Evolutionary conservation across 2,797 vertebrate species (phyloP).

Genomic region (Acrocephalus scirpaceus): DNA sequence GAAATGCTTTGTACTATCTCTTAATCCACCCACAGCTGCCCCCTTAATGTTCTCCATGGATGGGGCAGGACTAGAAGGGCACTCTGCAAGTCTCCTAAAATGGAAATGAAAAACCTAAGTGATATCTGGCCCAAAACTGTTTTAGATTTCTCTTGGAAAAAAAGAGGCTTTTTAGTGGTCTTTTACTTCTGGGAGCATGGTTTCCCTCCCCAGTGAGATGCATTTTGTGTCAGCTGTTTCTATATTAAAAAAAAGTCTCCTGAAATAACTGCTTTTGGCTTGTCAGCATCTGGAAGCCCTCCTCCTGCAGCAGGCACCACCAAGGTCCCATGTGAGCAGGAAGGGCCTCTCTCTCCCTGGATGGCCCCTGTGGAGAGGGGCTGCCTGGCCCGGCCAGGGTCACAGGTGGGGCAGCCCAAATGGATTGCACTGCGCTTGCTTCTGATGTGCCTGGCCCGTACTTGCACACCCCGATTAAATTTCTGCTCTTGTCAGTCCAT

Average conservation of each 20-base stretch:
- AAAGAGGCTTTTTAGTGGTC: slow-evolving; percentile 29
- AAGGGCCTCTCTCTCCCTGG: slow-evolving; percentile 37
- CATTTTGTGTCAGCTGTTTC: slow-evolving; percentile 51
- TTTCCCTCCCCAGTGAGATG: slow-evolving; percentile 37
- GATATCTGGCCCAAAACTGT: background rate
- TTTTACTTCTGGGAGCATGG: slow-evolving; percentile 46
- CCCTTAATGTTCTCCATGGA: background rate
- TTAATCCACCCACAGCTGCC: slow-evolving; percentile 23
- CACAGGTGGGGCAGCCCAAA: slow-evolving; percentile 69
- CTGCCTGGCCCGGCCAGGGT: slow-evolving; percentile 54
- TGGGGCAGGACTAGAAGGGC: background rate
- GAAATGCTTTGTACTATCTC: slow-evolving; percentile 27
- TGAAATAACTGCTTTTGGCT: slow-evolving; percentile 56
- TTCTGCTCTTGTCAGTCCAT: slow-evolving; percentile 38
- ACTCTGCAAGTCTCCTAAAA: slow-evolving; percentile 18
- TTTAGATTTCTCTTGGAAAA: slow-evolving; percentile 21
- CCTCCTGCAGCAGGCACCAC: slow-evolving; percentile 48
- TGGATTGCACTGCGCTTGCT: background rate
- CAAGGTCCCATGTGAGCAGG: background rate
- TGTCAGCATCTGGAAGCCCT: slow-evolving; percentile 73
- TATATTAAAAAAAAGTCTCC: slow-evolving; percentile 50
- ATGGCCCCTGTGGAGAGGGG: slow-evolving; percentile 10
- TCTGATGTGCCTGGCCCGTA: background rate
- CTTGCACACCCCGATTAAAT: background rate
- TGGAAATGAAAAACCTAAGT: slow-evolving; percentile 15